Base-by-base conservation (phyloP, 2,888 invertebrate genomes). In the Thecocarcelia acutangulata region DNA sequence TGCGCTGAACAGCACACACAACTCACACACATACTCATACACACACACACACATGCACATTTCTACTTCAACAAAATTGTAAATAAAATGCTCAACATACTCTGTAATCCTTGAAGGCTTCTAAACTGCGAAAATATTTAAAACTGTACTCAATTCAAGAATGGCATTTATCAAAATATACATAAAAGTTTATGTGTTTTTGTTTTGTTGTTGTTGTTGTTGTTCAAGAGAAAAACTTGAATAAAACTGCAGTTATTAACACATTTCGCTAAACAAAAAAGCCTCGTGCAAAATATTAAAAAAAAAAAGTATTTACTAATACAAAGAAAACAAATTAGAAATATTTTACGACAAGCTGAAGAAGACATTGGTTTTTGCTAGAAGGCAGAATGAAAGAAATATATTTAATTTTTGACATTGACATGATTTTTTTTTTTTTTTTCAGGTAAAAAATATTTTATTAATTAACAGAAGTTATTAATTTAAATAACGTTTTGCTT, bases 391-490 rank as follows among this genome's bases (percentile, higher is more conserved):
- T 19, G 4, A 50, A 61, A 42, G 28, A 64, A 74, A 33, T 54
- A 48, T 42, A 40, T 19, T 28, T 44, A 40, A 24, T 19, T 46
- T 69, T 33, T 69, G 64, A 42, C 80, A 75, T 75, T 75, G 80
- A 75, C 70, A 75, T 64, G 13, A 61, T 61, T 72, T 72, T 17
- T 68, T 58, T 68, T n/a, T n/a, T n/a, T n/a, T n/a, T n/a, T n/a
- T n/a, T n/a, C n/a, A n/a, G n/a, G n/a, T n/a, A n/a, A n/a, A 40
- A 52, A 61, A 50, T 28, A 33, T 50, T 69, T 37, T 48, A 37
- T 12, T 50, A 48, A 58, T 37, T 33, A 46, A 69, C 33, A 33
- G 37, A 4, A 48, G 1, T 15, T 15, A 58, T 46, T 56, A 19
- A 68, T 44, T 69, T 69, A 12, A 58, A 37, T 70, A 15, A 11